phyloP scores from a whole-genome alignment of 2,888 invertebrate genomes.

The Drosophila kambysellisi region DNA sequence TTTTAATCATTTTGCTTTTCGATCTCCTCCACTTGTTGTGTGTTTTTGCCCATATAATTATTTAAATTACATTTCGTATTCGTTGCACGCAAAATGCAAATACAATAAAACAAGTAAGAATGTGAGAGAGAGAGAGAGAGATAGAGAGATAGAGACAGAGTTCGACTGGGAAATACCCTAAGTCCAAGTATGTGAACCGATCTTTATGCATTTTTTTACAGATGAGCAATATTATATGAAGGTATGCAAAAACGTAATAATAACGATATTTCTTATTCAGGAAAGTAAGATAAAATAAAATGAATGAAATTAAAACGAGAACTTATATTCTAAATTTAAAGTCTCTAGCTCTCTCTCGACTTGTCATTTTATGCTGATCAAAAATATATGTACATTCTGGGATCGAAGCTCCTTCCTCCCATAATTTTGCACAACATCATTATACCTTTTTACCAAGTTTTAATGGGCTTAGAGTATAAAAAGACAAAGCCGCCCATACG shows the following conservation, averaged over 20 bases:
- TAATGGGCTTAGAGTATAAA: neutral
- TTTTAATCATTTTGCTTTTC: neutral
- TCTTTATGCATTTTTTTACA: neutral
- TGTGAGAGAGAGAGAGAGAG: neutral
- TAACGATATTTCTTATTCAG: too few relatives aligned
- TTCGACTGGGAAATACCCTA: neutral
- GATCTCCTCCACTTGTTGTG: neutral
- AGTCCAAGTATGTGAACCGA: neutral
- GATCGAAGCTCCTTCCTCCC: neutral
- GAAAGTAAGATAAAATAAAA: too few relatives aligned
- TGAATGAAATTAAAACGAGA: neutral
- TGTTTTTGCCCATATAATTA: slow-evolving; percentile 33
- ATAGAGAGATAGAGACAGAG: too few relatives aligned
- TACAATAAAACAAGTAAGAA: neutral
- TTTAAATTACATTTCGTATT: slow-evolving; percentile 31
- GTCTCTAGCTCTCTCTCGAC: neutral
- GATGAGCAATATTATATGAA: neutral
- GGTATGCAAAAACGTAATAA: neutral
- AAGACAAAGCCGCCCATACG: slow-evolving; percentile 24
- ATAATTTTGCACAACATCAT: neutral
- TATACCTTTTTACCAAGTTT: neutral
- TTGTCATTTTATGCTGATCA: neutral
- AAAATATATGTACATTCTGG: neutral
- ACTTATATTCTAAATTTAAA: neutral
- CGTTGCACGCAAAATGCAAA: slow-evolving; percentile 42